phyloP scores from a whole-genome alignment of 2,797 vertebrate genomes.

The Balearica regulorum region DNA sequence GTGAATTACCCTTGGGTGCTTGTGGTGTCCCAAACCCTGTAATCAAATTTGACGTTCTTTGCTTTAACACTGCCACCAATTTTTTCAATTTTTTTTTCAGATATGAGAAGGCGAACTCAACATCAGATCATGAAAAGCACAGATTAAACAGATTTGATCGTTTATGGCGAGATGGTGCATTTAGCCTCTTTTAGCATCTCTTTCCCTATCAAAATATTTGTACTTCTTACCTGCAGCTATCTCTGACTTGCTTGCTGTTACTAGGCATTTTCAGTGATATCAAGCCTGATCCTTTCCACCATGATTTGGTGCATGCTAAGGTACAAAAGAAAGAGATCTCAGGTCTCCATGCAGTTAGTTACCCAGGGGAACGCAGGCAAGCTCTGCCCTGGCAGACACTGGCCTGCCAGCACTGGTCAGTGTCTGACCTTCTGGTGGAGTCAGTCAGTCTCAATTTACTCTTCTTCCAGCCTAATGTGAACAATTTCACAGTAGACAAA shows the following conservation, averaged over 20 bases:
- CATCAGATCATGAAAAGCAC: background rate
- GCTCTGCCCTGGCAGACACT: background rate
- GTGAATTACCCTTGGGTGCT: background rate
- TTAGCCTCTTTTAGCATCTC: background rate
- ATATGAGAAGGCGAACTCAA: background rate
- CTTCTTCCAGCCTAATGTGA: slow-evolving; percentile 38
- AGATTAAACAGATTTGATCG: background rate
- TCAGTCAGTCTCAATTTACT: slow-evolving; percentile 53
- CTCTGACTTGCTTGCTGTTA: background rate
- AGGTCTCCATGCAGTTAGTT: background rate
- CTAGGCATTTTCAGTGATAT: background rate
- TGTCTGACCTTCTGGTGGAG: slow-evolving; percentile 51
- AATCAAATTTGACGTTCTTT: background rate
- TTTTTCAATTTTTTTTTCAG: background rate
- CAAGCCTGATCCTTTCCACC: background rate
- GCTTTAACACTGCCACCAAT: background rate
- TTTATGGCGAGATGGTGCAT: background rate
- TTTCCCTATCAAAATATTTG: background rate
- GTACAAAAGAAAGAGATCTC: background rate
- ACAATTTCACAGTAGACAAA: slow-evolving; percentile 46
- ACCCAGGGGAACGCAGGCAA: background rate
- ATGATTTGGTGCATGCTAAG: background rate
- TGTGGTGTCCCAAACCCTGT: rapidly evolving
- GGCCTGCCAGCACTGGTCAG: background rate
- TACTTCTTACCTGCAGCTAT: background rate